A percentile compares a stretch with the other conserved stretches of the same genome.
These are phyloP conservation scores for Antheraea assamensis DNA, from an alignment of 2,888 invertebrate species.

Conservation along the genomic window DNA sequence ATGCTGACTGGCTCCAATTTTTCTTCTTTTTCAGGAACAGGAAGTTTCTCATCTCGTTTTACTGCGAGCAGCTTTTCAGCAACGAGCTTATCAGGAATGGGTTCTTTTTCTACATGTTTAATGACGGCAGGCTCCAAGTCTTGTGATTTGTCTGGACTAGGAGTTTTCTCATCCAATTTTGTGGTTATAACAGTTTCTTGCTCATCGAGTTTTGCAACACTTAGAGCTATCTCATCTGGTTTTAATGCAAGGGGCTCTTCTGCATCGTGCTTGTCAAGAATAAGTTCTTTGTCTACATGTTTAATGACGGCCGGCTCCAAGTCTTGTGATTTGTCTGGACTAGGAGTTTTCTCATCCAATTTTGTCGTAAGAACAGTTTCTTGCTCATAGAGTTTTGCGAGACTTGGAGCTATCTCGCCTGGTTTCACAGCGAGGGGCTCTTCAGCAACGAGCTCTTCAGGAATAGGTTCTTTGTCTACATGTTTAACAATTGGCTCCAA, in stretches of 20 bases:
- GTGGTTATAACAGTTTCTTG: slow-evolving; percentile 7
- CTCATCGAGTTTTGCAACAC: background rate
- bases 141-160: background rate
- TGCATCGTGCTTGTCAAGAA: slow-evolving; percentile 1
- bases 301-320: background rate
- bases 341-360: slow-evolving; percentile 5
- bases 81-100: background rate
- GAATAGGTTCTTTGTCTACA: background rate
- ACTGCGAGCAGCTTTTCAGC: background rate
- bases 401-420: slow-evolving; percentile 19
- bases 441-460: background rate
- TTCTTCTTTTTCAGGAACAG: background rate
- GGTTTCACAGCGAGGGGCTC: background rate
- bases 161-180: background rate
- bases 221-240: background rate
- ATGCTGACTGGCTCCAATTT: background rate
- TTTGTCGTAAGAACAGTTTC: slow-evolving; percentile 15
- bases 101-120: background rate
- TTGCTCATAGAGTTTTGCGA: slow-evolving; percentile 7
- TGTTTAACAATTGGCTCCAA: background rate
- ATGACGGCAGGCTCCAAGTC: background rate
- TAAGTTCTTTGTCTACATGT: too few relatives aligned
- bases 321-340: background rate
- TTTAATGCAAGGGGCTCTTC: slow-evolving; percentile 15
- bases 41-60: slow-evolving; percentile 22